Conservation (phyloP, 2,888 invertebrate genomes). For the Oeneis ivallda region DNA sequence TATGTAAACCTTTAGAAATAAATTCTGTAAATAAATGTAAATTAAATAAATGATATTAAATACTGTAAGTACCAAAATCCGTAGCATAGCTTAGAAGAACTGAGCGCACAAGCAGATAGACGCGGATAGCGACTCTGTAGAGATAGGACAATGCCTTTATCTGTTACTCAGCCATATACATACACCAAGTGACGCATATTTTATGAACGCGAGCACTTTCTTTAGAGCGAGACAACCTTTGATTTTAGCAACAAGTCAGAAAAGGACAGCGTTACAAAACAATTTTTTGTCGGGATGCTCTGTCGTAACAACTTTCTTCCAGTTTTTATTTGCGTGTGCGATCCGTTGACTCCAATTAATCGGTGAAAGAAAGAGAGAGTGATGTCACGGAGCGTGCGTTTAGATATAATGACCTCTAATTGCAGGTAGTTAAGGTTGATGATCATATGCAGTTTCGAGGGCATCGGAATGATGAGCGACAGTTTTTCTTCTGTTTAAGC, state of each 20-base stretch:
- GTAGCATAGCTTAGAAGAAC: too few species aligned
- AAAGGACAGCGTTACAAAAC: slow-evolving; percentile 25
- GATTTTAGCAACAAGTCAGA: slow-evolving; percentile 32
- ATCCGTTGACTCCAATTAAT: slow-evolving; percentile 68
- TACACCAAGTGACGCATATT: slow-evolving; percentile 69
- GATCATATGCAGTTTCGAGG: slow-evolving; percentile 53
- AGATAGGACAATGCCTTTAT: slow-evolving; percentile 24
- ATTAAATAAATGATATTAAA: too few species aligned
- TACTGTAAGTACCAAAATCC: too few species aligned
- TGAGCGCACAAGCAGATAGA: too few species aligned
- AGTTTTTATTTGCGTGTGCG: slow-evolving; percentile 60
- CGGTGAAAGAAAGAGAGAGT: slow-evolving; percentile 72
- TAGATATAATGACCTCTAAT: slow-evolving; percentile 24
- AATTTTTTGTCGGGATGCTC: slow-evolving; percentile 61
- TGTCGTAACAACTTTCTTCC: slow-evolving; percentile 75
- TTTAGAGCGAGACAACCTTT: slow-evolving; percentile 57
- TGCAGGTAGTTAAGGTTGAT: slow-evolving; percentile 14
- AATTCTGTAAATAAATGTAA: too few species aligned
- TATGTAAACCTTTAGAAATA: too few species aligned
- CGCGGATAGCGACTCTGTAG: too few species aligned
- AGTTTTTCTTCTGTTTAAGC: slow-evolving; percentile 66
- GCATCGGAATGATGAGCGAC: slow-evolving; percentile 65
- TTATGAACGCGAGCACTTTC: slow-evolving; percentile 69
- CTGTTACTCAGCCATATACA: slow-evolving; percentile 46
- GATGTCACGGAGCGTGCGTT: slow-evolving; percentile 46